These are phyloP conservation scores for Clunio marinus DNA, from an alignment of 2,888 invertebrate species.

Conservation along the genomic window DNA sequence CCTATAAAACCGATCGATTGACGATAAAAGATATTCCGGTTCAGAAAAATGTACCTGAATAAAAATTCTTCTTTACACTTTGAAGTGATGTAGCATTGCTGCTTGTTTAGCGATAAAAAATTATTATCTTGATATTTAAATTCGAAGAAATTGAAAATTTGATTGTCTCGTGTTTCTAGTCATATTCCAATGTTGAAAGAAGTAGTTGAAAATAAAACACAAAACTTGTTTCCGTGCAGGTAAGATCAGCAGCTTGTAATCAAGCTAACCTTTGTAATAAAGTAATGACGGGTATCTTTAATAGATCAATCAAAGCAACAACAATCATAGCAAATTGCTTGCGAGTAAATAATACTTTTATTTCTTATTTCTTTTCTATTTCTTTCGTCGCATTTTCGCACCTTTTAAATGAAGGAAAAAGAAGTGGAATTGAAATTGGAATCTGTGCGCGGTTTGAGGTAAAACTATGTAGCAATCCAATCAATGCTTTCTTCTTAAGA, in stretches of 20 bases:
- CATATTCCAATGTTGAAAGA: too few species aligned
- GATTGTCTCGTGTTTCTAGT: too few species aligned
- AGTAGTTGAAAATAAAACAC: too few species aligned
- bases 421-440: too few species aligned
- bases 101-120: too few species aligned
- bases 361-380: slow-evolving; percentile 19
- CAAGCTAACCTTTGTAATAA: slow-evolving; percentile 24
- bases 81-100: too few species aligned
- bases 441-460: not conserved
- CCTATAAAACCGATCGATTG: too few species aligned
- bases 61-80: too few species aligned
- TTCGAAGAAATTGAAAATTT: too few species aligned
- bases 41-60: too few species aligned
- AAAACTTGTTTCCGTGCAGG: slow-evolving; percentile 14
- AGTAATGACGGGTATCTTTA: slow-evolving; percentile 21
- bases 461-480: not conserved
- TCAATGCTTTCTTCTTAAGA: not conserved
- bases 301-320: slow-evolving; percentile 15
- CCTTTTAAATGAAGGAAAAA: not conserved
- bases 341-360: not conserved
- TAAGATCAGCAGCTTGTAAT: slow-evolving; percentile 17
- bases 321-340: not conserved
- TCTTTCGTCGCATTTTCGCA: slow-evolving; percentile 16
- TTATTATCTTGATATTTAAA: too few species aligned
- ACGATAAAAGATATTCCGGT: too few species aligned